Conservation (phyloP, 1,140 invertebrate genomes). For the Laupala kohalensis region DNA sequence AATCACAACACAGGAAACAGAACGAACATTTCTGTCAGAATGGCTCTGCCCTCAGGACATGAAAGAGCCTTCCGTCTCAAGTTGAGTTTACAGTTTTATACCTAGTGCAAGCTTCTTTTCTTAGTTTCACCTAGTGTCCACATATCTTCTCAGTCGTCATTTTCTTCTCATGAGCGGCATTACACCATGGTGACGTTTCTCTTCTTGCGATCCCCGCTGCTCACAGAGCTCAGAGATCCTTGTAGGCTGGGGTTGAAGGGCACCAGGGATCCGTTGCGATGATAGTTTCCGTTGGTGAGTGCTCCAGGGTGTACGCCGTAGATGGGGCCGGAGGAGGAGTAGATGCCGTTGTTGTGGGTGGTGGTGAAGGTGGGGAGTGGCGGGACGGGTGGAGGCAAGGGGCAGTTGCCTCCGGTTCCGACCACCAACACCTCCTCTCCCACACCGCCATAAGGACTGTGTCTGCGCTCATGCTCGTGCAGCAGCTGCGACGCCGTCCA, state of each 20-base stretch:
- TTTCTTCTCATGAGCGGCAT: constrained; percentile 15
- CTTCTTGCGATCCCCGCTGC: constrained; percentile 36
- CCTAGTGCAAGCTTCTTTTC: no score
- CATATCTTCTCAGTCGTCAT: background rate
- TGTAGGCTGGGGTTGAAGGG: constrained; percentile 37
- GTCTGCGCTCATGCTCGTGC: constrained; percentile 41
- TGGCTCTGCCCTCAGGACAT: background rate
- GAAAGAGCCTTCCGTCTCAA: background rate
- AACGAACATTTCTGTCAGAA: background rate
- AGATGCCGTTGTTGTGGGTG: constrained; percentile 27
- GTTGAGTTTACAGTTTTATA: no score
- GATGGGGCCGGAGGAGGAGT: constrained; percentile 18
- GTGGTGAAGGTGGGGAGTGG: constrained; percentile 26
- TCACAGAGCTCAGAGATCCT: constrained; percentile 38
- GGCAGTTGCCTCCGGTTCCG: background rate
- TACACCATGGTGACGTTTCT: constrained; percentile 43
- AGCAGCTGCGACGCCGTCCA: constrained; percentile 44
- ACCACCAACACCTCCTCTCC: constrained; percentile 6
- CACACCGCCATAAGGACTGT: constrained; percentile 29
- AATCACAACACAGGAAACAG: background rate
- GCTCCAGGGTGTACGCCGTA: constrained; percentile 14
- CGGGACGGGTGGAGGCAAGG: constrained; percentile 24
- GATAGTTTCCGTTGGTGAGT: constrained; percentile 25
- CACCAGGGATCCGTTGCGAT: constrained; percentile 25
- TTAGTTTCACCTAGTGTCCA: no score